These are phyloP conservation scores for Elgaria multicarinata DNA, from an alignment of 2,113 vertebrate species.

Conservation along the genomic window DNA sequence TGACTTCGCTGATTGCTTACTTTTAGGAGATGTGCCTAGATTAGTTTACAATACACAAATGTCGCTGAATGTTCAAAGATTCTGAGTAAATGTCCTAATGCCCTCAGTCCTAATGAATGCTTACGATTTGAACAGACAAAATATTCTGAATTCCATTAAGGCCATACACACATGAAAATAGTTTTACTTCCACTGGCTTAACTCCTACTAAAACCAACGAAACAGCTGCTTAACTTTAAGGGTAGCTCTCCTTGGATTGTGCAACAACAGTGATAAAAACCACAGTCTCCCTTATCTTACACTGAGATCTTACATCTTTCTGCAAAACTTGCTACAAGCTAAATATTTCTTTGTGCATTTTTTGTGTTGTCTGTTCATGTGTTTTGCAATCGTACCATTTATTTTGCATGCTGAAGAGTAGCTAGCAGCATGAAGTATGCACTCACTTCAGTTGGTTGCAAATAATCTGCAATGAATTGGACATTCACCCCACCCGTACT, in stretches of 20 bases:
- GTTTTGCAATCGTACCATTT: slow-evolving; percentile 39
- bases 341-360: slow-evolving; percentile 51
- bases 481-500: not conserved
- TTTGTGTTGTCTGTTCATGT: slow-evolving; percentile 39
- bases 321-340: slow-evolving; percentile 27
- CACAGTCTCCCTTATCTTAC: slow-evolving; percentile 16
- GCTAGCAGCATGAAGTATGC: not conserved
- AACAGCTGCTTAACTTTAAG: not conserved
- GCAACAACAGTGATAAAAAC: slow-evolving; percentile 28
- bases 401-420: not conserved
- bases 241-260: slow-evolving; percentile 15
- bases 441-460: not conserved
- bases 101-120: not conserved
- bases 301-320: slow-evolving; percentile 37
- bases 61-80: not conserved
- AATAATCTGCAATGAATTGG: not conserved
- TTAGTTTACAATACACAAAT: not conserved
- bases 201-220: not conserved
- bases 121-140: not conserved
- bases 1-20: not conserved
- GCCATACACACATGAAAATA: not conserved
- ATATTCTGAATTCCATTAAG: not conserved
- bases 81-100: not conserved
- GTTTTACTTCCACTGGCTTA: slow-evolving; percentile 2
- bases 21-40: not conserved